Base-by-base conservation (phyloP, 2,797 vertebrate species). In the Cossypha caffra region DNA sequence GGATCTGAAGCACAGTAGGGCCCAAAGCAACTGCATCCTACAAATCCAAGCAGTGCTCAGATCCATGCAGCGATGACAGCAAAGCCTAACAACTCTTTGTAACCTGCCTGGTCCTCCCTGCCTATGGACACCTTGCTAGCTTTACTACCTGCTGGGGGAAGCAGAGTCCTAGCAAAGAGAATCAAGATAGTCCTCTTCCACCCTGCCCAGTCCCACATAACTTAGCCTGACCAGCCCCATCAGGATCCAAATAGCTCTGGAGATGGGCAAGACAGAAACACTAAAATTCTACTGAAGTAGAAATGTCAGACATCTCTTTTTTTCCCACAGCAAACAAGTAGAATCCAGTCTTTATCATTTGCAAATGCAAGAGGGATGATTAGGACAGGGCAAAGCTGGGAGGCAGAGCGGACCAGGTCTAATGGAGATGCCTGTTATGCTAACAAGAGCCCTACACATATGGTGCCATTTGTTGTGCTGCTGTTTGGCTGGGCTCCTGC, bases 401-500 rank as follows among this genome's bases (percentile, higher is more conserved):
- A 77, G 37, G 48, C 67, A 11, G 37, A 48, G n/a, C 3, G 11
- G 37, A 37, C 26, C 6, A 35, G 18, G 51, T 79, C 67, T 74
- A 69, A 73, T 23, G 0, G 8, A 76, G 84, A 87, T 48, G 50
- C 0, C 0, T 5, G 50, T 51, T 52, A 43, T 61, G 76, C 76
- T 83, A 90, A 59, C 4, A 2, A n/a, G 71, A 84, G 74, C 52
- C 86, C 69, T 62, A 40, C 77, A 54, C 78, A n/a, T 38, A 45
- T 0, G 2, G 47, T 0, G 4, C 68, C 68, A 26, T 78, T 92
- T 84, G 73, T 29, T 73, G 13, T 63, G 68, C 67, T 0, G 4
- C 64, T 72, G 45, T 37, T 91, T 92, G 85, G 87, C 89, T 9
- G 4, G 54, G 55, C 47, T 95, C 63, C 91, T 43, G 92, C 82